Percentiles rank a stretch among this genome's conserved stretches.
Evolutionary conservation across 2,888 invertebrate species (phyloP).

Genomic region (Capitulum mitella): DNA sequence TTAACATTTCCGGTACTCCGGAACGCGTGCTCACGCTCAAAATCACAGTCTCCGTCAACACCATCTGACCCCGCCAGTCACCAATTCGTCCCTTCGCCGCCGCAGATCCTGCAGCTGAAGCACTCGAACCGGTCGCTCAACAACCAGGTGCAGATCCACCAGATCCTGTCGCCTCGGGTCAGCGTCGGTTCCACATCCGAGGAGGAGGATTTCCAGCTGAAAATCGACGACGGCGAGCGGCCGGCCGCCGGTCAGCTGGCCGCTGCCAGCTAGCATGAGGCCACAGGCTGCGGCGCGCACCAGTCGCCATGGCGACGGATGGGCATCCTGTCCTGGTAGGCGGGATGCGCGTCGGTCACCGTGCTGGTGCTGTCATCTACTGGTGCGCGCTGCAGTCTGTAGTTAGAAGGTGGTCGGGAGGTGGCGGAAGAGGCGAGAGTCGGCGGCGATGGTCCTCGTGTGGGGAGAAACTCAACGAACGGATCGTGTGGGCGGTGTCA

Average conservation of each 20-base stretch:
- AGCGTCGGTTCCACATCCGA: not conserved
- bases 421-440: not conserved
- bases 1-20: too few relatives aligned
- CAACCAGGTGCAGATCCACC: constrained; percentile 21
- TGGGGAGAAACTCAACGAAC: not conserved
- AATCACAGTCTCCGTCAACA: too few relatives aligned
- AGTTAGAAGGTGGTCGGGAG: not conserved
- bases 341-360: not conserved
- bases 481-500: not conserved
- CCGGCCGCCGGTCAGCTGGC: not conserved
- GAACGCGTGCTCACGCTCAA: too few relatives aligned
- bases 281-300: not conserved
- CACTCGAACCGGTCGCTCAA: constrained; percentile 21
- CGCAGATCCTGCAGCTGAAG: not conserved
- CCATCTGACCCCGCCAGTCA: not conserved
- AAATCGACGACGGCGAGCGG: not conserved
- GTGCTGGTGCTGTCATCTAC: not conserved
- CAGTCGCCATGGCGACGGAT: constrained; percentile 11
- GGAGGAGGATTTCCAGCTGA: not conserved
- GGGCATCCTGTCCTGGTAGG: constrained; percentile 14
- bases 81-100: not conserved
- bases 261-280: not conserved
- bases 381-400: not conserved
- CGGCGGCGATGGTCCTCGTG: not conserved
- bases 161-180: constrained; percentile 13